phyloP scores from a whole-genome alignment of 2,888 invertebrate genomes.

The Tetranychus truncatus region DNA sequence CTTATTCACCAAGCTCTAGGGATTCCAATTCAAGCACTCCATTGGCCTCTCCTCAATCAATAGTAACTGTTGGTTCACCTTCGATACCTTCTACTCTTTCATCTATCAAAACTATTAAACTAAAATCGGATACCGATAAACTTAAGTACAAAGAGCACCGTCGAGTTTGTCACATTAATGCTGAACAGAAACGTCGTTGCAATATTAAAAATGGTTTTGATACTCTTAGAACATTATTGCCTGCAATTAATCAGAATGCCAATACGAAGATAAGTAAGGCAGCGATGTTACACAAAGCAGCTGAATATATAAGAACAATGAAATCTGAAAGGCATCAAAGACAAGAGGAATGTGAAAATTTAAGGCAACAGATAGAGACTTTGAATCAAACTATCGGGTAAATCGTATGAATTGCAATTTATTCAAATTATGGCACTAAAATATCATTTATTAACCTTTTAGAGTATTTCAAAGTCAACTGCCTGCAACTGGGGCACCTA shows the following conservation, averaged over 20 bases:
- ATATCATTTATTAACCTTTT: conserved; percentile 20
- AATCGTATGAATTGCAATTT: conserved; percentile 22
- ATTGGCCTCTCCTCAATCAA: not conserved
- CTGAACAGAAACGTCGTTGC: conserved; percentile 83
- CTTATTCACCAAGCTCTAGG: not conserved
- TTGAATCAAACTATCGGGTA: conserved; percentile 78
- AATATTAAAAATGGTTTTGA: conserved; percentile 94
- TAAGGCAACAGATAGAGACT: conserved; percentile 70
- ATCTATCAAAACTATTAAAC: not conserved
- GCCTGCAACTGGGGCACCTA: conserved; percentile 85
- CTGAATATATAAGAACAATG: conserved; percentile 77
- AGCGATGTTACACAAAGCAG: conserved; percentile 77
- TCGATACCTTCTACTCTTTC: not conserved
- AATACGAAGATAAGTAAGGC: conserved; percentile 76
- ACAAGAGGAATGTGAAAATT: conserved; percentile 69
- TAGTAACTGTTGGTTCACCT: not conserved
- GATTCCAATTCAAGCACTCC: conserved; percentile 3
- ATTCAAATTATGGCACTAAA: not conserved
- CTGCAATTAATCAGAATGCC: conserved; percentile 63
- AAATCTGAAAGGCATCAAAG: conserved; percentile 60
- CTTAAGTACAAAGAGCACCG: conserved; percentile 42
- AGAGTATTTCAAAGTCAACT: conserved; percentile 83
- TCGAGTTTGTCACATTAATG: conserved; percentile 74
- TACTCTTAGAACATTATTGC: conserved; percentile 73
- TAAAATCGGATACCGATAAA: not conserved